phyloP scores from a whole-genome alignment of 1,140 invertebrate genomes.

The Lucilia sericata region DNA sequence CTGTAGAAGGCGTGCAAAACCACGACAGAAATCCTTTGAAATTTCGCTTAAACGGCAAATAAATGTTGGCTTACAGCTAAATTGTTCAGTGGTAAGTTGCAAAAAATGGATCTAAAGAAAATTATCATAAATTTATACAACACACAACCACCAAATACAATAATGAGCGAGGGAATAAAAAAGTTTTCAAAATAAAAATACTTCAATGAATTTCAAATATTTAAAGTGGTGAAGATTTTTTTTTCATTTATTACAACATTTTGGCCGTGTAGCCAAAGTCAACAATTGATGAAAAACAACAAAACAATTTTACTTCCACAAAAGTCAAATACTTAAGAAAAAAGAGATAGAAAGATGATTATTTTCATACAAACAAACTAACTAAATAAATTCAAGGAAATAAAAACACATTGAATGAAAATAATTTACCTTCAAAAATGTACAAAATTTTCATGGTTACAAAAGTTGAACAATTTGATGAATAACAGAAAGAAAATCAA shows the following conservation, averaged over 20 bases:
- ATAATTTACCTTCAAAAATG: not conserved
- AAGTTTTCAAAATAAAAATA: not conserved
- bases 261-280: not conserved
- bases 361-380: not conserved
- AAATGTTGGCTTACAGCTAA: no score
- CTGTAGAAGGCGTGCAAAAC: not conserved
- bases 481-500: constrained; percentile 33
- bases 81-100: no score
- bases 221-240: not conserved
- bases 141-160: not conserved
- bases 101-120: not conserved
- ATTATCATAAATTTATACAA: constrained; percentile 24
- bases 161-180: not conserved
- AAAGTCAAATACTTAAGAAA: not conserved
- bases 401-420: no score
- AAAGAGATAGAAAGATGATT: not conserved
- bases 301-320: not conserved
- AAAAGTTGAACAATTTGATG: not conserved
- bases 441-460: constrained; percentile 1
- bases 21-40: not conserved
- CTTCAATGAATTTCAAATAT: constrained; percentile 9
- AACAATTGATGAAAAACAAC: not conserved
- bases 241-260: not conserved
- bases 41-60: not conserved
- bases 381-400: not conserved